Percentiles rank a stretch among this genome's conserved stretches.
Conservation (phyloP, 2,888 invertebrate species). For the Campoplex capitator region DNA sequence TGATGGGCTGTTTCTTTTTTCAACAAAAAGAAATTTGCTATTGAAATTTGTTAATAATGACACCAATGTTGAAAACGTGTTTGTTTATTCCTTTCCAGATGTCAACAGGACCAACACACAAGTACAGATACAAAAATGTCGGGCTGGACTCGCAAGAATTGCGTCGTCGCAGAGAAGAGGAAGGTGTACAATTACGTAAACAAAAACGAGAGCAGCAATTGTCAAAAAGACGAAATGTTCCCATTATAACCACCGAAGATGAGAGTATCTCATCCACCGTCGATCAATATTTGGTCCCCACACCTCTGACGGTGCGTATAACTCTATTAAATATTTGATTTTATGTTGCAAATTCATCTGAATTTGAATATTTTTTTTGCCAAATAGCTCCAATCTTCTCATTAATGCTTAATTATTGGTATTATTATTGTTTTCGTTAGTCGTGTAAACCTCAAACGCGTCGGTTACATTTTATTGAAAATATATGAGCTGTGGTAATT, state of each 20-base stretch:
- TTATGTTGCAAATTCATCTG: neutral
- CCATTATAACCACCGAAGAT: slow-evolving; percentile 80
- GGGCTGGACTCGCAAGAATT: slow-evolving; percentile 96
- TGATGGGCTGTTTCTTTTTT: neutral
- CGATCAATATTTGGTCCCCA: slow-evolving; percentile 77
- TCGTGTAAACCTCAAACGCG: neutral
- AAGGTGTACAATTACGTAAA: slow-evolving; percentile 97
- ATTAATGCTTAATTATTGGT: neutral
- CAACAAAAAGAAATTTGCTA: neutral
- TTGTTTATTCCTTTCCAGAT: slow-evolving; percentile 85
- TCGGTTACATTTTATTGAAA: neutral
- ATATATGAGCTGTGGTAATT: neutral
- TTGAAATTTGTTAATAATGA: neutral
- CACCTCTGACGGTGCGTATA: slow-evolving; percentile 68
- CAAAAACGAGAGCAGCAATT: slow-evolving; percentile 98
- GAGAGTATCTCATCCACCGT: slow-evolving; percentile 76
- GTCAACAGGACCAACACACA: slow-evolving; percentile 92
- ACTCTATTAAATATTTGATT: neutral
- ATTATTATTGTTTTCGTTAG: neutral
- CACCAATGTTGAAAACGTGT: neutral
- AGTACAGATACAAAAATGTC: slow-evolving; percentile 97
- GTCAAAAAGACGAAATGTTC: slow-evolving; percentile 96
- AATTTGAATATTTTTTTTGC: neutral
- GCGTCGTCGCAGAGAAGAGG: slow-evolving; percentile 96
- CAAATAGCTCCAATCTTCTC: neutral